phyloP scores from a whole-genome alignment of 2,797 vertebrate species.

The Cynopterus sphinx region DNA sequence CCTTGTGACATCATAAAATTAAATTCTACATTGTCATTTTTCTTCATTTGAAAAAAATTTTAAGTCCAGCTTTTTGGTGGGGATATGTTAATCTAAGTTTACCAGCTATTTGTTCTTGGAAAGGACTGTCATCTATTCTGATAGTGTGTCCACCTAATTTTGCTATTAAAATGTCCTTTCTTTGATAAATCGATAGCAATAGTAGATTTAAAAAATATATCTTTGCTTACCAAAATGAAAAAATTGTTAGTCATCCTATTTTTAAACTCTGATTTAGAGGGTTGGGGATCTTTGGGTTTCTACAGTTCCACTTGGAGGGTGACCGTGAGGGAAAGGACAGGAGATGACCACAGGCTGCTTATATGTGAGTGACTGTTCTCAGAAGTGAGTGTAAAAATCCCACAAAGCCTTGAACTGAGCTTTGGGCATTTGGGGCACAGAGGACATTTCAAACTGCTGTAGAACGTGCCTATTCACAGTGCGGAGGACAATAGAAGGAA shows the following conservation, averaged over 20 bases:
- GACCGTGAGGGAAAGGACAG: background rate
- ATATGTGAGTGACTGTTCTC: background rate
- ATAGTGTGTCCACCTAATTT: background rate
- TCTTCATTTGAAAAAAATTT: background rate
- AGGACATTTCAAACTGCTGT: background rate
- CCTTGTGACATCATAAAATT: background rate
- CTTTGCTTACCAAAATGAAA: background rate
- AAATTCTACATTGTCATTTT: background rate
- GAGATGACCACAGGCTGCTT: background rate
- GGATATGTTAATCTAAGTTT: background rate
- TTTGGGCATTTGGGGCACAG: background rate
- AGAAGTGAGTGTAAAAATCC: background rate
- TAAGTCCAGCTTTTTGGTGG: background rate
- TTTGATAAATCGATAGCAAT: background rate
- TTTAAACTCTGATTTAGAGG: background rate
- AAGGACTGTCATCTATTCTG: background rate
- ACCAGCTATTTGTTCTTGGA: background rate
- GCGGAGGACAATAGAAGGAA: background rate
- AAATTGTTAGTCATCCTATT: background rate
- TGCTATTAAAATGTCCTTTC: conserved; percentile 18
- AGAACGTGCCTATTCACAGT: fast-evolving
- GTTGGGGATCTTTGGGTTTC: background rate
- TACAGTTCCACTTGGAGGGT: background rate
- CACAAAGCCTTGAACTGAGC: background rate
- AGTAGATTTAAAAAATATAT: background rate